phyloP scores from a whole-genome alignment of 1,140 invertebrate species.

The Drosophila pruinosa region DNA sequence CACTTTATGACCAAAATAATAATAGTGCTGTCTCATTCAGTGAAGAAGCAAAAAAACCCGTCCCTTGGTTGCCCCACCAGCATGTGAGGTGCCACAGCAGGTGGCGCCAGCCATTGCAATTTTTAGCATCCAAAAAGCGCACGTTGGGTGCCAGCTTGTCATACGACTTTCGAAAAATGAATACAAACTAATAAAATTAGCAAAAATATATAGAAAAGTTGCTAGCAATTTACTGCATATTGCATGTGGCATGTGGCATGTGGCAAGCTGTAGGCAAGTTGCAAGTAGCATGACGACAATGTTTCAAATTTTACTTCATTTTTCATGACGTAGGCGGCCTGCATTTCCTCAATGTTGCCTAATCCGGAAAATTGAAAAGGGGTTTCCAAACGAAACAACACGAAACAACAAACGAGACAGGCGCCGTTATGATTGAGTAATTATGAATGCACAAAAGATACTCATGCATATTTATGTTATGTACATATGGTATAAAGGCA shows the following conservation, averaged over 20 bases:
- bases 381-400: conserved; percentile 6
- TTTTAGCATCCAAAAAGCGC: conserved; percentile 11
- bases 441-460: conserved; percentile 18
- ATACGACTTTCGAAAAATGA: conserved; percentile 51
- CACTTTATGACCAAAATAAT: neutral
- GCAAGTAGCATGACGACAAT: conserved; percentile 25
- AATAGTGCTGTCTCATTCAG: neutral
- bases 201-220: conserved; percentile 25
- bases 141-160: conserved; percentile 26
- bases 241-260: conserved; percentile 44
- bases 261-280: conserved; percentile 3
- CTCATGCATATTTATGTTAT: conserved; percentile 10
- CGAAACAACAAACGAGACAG: conserved; percentile 6
- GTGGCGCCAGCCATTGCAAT: neutral
- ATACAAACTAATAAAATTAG: neutral
- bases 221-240: conserved; percentile 49
- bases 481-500: too few species aligned
- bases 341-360: conserved; percentile 54
- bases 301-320: conserved; percentile 13
- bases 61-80: neutral
- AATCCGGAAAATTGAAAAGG: conserved; percentile 35
- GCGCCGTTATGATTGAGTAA: conserved; percentile 52
- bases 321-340: conserved; percentile 51
- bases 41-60: neutral
- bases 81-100: neutral